phyloP scores from a whole-genome alignment of 92 coral and sea anemone genomes.

The Palythoa heliodiscus region DNA sequence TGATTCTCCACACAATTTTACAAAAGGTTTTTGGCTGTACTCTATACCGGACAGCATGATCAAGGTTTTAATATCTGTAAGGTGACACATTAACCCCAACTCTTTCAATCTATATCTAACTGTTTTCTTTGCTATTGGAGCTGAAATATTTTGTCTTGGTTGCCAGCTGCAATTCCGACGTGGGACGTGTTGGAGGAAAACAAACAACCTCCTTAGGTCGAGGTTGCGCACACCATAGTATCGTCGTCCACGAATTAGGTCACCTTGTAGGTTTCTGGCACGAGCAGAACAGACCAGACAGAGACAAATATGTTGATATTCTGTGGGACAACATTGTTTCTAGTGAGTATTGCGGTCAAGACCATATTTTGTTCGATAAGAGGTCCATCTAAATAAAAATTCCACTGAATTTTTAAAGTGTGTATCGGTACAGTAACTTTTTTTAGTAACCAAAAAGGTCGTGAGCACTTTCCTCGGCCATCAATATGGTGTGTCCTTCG shows the following conservation, averaged over 20 bases:
- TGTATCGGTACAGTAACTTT: too few species aligned
- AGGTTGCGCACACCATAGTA: conserved; percentile 94
- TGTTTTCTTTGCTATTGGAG: not conserved
- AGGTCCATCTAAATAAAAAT: not conserved
- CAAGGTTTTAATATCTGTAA: too few species aligned
- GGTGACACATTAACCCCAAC: too few species aligned
- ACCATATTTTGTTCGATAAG: not conserved
- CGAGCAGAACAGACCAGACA: conserved; percentile 44
- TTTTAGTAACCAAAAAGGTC: too few species aligned
- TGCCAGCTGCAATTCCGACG: conserved; percentile 84
- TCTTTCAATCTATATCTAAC: too few species aligned
- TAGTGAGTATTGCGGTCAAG: not conserved
- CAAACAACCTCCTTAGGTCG: conserved; percentile 94
- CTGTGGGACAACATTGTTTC: conserved; percentile 13
- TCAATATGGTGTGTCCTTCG: too few species aligned
- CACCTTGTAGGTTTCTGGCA: conserved; percentile 96
- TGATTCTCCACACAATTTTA: too few species aligned
- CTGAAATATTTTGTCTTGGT: not conserved
- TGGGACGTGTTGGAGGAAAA: conserved; percentile 88
- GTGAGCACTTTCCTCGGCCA: too few species aligned
- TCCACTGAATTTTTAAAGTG: too few species aligned
- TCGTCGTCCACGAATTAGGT: conserved; percentile 91
- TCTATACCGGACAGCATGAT: too few species aligned
- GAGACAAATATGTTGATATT: not conserved
- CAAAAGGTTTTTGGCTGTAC: too few species aligned